Evolutionary conservation across 2,888 invertebrate genomes (phyloP).

Genomic region (Cosmia pyralina): DNA sequence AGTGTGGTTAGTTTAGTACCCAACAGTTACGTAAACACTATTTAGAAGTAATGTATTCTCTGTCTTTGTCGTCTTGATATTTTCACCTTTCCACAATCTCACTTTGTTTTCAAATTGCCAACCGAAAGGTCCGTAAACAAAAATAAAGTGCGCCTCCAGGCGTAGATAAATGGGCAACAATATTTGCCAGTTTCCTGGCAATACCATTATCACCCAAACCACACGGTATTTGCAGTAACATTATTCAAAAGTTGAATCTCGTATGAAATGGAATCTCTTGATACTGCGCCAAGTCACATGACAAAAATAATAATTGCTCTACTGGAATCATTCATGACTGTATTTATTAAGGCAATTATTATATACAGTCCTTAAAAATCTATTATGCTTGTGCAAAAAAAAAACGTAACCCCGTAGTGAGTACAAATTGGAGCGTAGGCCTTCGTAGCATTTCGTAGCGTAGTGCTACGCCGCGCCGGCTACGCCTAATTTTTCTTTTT

Average conservation of each 20-base stretch:
- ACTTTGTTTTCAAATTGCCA: conserved; percentile 28
- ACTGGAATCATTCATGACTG: conserved; percentile 23
- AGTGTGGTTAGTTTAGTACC: background rate
- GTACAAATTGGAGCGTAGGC: conserved; percentile 21
- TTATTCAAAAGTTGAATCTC: conserved; percentile 51
- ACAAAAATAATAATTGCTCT: conserved; percentile 28
- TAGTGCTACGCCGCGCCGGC: conserved; percentile 15
- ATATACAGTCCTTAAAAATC: background rate
- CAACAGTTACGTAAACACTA: background rate
- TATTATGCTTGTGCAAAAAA: too few species aligned
- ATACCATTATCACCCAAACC: conserved; percentile 33
- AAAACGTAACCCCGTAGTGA: background rate
- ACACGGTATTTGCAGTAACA: conserved; percentile 32
- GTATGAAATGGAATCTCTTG: conserved; percentile 47
- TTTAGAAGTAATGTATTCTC: background rate
- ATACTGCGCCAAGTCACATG: conserved; percentile 43
- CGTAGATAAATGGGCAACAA: conserved; percentile 17
- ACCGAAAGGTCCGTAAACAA: conserved; percentile 20
- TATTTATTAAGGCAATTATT: background rate
- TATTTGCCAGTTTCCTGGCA: conserved; percentile 33
- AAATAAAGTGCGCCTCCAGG: conserved; percentile 15
- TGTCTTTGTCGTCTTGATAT: background rate
- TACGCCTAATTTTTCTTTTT: conserved; percentile 14
- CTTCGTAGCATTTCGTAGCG: conserved; percentile 38
- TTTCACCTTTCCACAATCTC: conserved; percentile 18